Percentiles rank a stretch among this genome's conserved stretches.
Evolutionary conservation across 2,888 invertebrate genomes (phyloP).

Genomic region (Apamea sordens): DNA sequence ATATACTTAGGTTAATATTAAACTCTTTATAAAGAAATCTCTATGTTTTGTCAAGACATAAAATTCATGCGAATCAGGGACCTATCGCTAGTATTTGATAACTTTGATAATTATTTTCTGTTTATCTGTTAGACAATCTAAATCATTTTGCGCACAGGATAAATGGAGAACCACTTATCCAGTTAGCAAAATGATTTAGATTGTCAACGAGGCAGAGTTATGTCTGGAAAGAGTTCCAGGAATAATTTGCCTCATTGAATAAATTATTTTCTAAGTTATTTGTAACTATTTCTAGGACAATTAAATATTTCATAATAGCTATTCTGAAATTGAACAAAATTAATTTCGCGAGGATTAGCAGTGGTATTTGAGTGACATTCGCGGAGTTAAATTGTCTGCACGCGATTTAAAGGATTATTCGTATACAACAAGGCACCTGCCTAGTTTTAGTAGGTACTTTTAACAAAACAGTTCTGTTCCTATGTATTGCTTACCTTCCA

Average conservation of each 20-base stretch:
- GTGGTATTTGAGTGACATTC: conserved; percentile 49
- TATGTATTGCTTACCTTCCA: background rate
- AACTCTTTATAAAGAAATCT: background rate
- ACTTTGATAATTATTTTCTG: background rate
- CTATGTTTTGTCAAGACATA: background rate
- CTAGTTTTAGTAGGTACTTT: background rate
- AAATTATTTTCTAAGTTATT: background rate
- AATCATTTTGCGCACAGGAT: no score
- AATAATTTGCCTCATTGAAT: background rate
- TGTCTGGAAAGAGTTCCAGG: background rate
- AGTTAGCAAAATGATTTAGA: background rate
- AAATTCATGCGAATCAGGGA: background rate
- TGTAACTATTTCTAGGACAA: background rate
- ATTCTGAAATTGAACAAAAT: conserved; percentile 32
- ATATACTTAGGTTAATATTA: background rate
- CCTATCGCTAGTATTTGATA: background rate
- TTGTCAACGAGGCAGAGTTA: background rate
- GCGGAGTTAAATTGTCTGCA: conserved; percentile 39
- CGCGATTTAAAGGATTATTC: conserved; percentile 30
- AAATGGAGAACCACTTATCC: background rate
- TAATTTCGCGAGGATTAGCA: conserved; percentile 42
- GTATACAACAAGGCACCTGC: background rate
- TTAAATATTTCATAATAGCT: background rate
- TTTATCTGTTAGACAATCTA: background rate
- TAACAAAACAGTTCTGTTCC: background rate